Evolutionary conservation across 2,797 vertebrate genomes (phyloP).

Genomic region (Sebastolobus altivelis): DNA sequence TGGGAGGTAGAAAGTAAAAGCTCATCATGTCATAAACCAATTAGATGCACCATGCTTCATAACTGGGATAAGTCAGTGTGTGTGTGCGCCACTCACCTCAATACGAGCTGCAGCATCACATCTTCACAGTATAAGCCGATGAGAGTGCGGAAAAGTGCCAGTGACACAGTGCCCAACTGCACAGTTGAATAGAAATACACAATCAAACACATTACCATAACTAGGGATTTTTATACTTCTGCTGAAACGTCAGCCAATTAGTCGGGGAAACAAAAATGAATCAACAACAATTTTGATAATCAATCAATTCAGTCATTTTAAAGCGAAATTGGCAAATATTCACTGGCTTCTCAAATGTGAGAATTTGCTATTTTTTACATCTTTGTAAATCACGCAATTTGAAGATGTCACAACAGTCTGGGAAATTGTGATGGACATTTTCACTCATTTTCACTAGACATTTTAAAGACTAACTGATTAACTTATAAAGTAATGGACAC

Average conservation of each 20-base stretch:
- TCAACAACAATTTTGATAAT: neutral
- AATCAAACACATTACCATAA: conserved; percentile 1
- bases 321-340: neutral
- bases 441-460: neutral
- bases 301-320: neutral
- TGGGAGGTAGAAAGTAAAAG: conserved; percentile 29
- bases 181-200: conserved; percentile 40
- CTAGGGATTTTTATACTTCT: neutral
- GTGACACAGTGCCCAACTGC: conserved; percentile 95
- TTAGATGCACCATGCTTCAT: conserved; percentile 33
- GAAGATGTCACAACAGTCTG: neutral
- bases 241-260: neutral
- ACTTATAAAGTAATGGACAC: neutral
- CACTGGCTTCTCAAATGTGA: neutral
- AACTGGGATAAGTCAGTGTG: neutral
- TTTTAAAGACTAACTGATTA: neutral
- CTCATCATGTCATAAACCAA: conserved; percentile 54
- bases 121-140: conserved; percentile 97
- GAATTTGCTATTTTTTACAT: neutral
- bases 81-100: conserved; percentile 87
- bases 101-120: conserved; percentile 95
- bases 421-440: neutral
- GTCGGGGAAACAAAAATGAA: neutral
- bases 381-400: neutral
- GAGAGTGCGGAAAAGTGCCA: conserved; percentile 95